A percentile compares a stretch with the other conserved stretches of the same genome.
Conservation (phyloP, 1,140 invertebrate genomes). For the Centruroides vittatus region DNA sequence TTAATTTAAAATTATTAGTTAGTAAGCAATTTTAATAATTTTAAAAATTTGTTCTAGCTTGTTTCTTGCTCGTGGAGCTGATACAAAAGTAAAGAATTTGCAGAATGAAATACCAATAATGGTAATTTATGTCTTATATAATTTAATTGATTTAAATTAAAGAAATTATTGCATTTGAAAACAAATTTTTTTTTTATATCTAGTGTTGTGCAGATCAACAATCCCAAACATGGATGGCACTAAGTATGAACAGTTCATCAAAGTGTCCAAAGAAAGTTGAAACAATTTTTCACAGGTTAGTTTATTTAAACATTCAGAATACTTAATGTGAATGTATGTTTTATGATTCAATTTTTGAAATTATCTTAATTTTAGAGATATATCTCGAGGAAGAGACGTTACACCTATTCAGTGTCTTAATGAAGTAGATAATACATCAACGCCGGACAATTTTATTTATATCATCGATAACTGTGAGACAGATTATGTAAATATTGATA, state of each 20-base stretch:
- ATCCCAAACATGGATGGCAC: slow-evolving; percentile 25
- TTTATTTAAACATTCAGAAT: slow-evolving; percentile 4
- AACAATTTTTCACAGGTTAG: slow-evolving; percentile 47
- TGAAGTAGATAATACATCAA: slow-evolving; percentile 49
- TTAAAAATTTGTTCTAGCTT: slow-evolving; percentile 24
- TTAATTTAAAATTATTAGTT: no score
- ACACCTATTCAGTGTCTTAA: slow-evolving; percentile 75
- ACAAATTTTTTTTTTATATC: background rate
- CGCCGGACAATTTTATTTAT: slow-evolving; percentile 68
- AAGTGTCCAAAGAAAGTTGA: slow-evolving; percentile 26
- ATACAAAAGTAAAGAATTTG: slow-evolving; percentile 46
- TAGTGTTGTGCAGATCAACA: slow-evolving; percentile 24
- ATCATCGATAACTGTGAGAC: slow-evolving; percentile 34
- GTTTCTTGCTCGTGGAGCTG: slow-evolving; percentile 62
- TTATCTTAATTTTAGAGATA: slow-evolving; percentile 47
- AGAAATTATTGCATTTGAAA: background rate
- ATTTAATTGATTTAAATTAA: background rate
- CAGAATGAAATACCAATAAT: background rate
- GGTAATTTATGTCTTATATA: background rate
- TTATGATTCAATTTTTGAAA: no score
- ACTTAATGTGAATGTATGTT: no score
- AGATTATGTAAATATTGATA: background rate
- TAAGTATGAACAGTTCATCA: slow-evolving; percentile 28
- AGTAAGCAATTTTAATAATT: no score
- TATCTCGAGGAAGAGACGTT: slow-evolving; percentile 67